Evolutionary conservation across 2,113 vertebrate genomes (phyloP).

Genomic region (Potamarius usumacintae): DNA sequence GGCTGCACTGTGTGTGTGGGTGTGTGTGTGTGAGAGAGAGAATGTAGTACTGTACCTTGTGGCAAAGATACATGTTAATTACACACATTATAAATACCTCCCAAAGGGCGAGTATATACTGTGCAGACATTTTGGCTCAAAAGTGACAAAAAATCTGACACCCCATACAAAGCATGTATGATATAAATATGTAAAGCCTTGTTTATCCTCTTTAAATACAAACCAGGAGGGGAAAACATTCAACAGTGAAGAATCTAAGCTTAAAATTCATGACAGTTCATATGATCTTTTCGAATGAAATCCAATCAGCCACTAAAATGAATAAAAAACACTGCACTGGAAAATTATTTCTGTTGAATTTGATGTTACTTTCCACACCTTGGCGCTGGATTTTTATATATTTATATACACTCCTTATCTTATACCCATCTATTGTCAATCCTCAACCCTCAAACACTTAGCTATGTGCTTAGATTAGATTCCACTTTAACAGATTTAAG

Average conservation of each 20-base stretch:
- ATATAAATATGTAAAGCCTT: background rate
- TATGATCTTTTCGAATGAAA: background rate
- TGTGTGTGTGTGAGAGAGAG: slow-evolving; percentile 38
- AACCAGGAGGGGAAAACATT: background rate
- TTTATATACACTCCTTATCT: too few relatives aligned
- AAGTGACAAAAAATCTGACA: background rate
- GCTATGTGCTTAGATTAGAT: background rate
- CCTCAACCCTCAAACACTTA: background rate
- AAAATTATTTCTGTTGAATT: background rate
- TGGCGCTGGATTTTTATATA: background rate
- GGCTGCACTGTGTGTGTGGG: slow-evolving; percentile 17
- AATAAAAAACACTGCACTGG: background rate
- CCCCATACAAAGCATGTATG: background rate
- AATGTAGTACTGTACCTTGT: slow-evolving; percentile 58
- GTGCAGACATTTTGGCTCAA: background rate
- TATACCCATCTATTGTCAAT: too few relatives aligned
- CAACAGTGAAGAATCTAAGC: background rate
- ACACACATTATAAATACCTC: slow-evolving; percentile 77
- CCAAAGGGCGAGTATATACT: slow-evolving; percentile 73
- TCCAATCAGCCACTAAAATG: background rate
- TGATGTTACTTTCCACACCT: background rate
- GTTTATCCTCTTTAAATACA: background rate
- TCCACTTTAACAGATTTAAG: background rate
- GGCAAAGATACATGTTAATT: slow-evolving; percentile 75
- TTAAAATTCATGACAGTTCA: background rate